phyloP scores from a whole-genome alignment of 2,888 invertebrate species.

The Lissonota sp. region DNA sequence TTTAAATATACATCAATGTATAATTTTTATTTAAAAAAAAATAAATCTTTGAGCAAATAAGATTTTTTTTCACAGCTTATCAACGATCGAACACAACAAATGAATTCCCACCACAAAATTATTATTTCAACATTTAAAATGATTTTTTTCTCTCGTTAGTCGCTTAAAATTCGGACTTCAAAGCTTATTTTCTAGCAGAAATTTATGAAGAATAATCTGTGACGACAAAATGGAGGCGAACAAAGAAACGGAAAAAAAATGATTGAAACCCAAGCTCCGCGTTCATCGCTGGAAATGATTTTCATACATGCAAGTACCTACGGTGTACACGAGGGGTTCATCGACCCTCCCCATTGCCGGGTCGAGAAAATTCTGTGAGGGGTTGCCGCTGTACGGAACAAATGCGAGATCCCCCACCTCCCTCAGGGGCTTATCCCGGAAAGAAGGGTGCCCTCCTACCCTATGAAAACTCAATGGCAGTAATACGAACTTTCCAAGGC shows the following conservation, averaged over 20 bases:
- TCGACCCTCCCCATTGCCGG: constrained; percentile 65
- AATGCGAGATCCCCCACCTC: constrained; percentile 63
- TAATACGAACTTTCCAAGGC: constrained; percentile 59
- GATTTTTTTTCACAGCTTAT: too few species aligned
- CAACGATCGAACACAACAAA: too few species aligned
- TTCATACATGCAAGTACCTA: constrained; percentile 48
- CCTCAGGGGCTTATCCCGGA: constrained; percentile 52
- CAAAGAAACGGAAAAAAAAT: constrained; percentile 28
- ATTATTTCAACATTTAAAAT: too few species aligned
- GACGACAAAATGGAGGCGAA: constrained; percentile 6
- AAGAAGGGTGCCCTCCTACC: constrained; percentile 61
- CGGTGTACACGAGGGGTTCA: constrained; percentile 65
- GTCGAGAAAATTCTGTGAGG: constrained; percentile 68
- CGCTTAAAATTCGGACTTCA: too few species aligned
- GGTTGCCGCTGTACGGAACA: constrained; percentile 60
- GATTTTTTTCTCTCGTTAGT: too few species aligned
- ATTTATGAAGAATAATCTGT: background rate
- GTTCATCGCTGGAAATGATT: constrained; percentile 59
- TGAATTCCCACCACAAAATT: too few species aligned
- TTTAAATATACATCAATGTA: too few species aligned
- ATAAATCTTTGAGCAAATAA: too few species aligned
- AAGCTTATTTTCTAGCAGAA: too few species aligned
- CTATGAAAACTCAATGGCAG: constrained; percentile 65
- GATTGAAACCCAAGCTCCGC: constrained; percentile 49
- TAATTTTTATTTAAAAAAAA: too few species aligned